A percentile compares a stretch with the other conserved stretches of the same genome.
Conservation (phyloP, 2,113 vertebrate genomes). For the Macquaria australasica region DNA sequence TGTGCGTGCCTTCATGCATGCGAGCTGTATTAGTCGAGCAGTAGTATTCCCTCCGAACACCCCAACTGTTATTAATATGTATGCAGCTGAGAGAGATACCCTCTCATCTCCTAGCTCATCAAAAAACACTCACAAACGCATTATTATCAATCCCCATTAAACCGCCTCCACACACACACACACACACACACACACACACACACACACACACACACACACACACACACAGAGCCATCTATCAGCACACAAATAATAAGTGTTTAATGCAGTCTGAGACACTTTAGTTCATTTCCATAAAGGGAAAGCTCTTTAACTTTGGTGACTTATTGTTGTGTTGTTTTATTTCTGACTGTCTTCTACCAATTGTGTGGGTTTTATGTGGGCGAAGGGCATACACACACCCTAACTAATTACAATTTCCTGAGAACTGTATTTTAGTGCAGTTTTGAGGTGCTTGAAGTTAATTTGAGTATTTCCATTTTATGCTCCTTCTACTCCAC, state of each 20-base stretch:
- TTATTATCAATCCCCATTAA: constrained; percentile 74
- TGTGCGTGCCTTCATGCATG: not conserved
- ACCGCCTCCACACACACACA: not conserved
- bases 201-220: constrained; percentile 2
- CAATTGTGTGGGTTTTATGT: not conserved
- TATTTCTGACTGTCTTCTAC: constrained; percentile 3
- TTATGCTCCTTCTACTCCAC: not conserved
- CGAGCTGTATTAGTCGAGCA: constrained; percentile 24
- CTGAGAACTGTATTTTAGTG: not conserved
- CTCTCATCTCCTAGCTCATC: constrained; percentile 75
- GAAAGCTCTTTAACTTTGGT: constrained; percentile 41
- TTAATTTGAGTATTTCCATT: not conserved
- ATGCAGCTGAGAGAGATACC: constrained; percentile 64
- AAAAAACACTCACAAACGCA: constrained; percentile 73
- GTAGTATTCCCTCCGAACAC: constrained; percentile 62
- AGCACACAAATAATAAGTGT: constrained; percentile 58
- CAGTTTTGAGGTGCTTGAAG: not conserved
- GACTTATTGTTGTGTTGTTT: constrained; percentile 35
- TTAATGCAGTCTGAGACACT: constrained; percentile 54
- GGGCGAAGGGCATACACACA: not conserved
- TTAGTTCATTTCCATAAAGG: constrained; percentile 51
- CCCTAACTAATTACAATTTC: not conserved
- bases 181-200: not conserved
- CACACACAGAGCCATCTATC: constrained; percentile 30
- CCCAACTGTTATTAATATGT: constrained; percentile 72